Evolutionary conservation across 2,797 vertebrate species (phyloP), one percentile per base, ranked within the genome.

Genomic region (Anguilla megastoma): DNA sequence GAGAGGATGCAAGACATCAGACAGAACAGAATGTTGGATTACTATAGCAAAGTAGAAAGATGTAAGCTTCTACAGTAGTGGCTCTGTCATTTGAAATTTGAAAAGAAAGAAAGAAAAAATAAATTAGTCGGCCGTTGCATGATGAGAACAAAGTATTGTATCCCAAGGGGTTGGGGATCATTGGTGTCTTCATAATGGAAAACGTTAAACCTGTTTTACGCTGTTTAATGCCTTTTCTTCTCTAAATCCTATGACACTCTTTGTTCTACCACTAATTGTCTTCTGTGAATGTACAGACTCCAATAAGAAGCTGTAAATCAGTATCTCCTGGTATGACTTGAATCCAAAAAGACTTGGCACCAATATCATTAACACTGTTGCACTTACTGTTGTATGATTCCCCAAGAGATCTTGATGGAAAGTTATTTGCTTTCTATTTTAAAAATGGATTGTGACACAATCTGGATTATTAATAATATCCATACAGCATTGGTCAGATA

Each of bases 201-300:
- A 94, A 95, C 94, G 93, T 94, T 94, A 94, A 95, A 94, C 90
- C 93, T 95, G 93, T 94, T 96, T 94, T 93, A 95, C 91, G 93
- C 93, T 88, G 92, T 89, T 92, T 89, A 92, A 92, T 91, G 88
- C 56, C 89, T 89, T 91, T 92, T 91, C 24, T 80, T 89, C 87
- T 84, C 90, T 66, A 94, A 92, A 90, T 90, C 90, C 90, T 91
- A 85, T 76, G 89, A 94, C 94, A 93, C 93, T 92, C 91, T 92
- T 90, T 93, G 92, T 93, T 95, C 93, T 94, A 91, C 89, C 94
- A 92, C 91, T 95, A 95, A 95, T 95, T 95, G 94, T 93, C 85
- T 90, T 74, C 89, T 93, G 91, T 91, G 92, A 92, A 94, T 88
- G 89, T 92, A 89, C 90, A 89, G 91, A 93, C 94, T 92, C 92